phyloP scores from a whole-genome alignment of 2,113 vertebrate species.

The Scomber colias region DNA sequence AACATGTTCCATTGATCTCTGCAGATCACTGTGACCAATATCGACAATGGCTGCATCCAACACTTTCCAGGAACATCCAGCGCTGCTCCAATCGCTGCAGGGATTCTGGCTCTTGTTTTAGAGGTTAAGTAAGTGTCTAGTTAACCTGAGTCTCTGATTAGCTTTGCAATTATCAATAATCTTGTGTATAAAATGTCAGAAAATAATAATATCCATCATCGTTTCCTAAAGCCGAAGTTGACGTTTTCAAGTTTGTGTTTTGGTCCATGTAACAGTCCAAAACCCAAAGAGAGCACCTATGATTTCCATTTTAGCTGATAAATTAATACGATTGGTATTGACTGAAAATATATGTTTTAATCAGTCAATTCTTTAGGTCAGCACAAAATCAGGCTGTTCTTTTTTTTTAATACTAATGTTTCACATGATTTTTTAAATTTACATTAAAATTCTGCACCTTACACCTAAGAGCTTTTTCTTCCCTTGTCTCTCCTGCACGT shows the following conservation, averaged over 20 bases:
- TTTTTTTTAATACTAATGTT: too few relatives aligned
- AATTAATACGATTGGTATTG: too few relatives aligned
- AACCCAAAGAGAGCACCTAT: not conserved
- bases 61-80: constrained; percentile 83
- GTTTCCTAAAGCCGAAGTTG: not conserved
- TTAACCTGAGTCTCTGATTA: not conserved
- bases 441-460: constrained; percentile 13
- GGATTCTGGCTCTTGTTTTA: constrained; percentile 77
- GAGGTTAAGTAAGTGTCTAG: constrained; percentile 75
- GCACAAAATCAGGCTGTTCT: not conserved
- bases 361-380: not conserved
- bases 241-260: not conserved
- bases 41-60: constrained; percentile 77
- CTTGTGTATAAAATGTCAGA: not conserved
- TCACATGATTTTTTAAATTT: not conserved
- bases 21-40: constrained; percentile 88
- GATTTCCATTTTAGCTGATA: not conserved
- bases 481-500: not conserved
- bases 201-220: not conserved
- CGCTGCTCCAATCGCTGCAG: constrained; percentile 59
- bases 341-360: too few relatives aligned
- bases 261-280: not conserved
- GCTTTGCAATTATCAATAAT: not conserved
- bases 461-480: not conserved
- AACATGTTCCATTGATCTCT: constrained; percentile 70